Base-by-base conservation (phyloP, 1,140 invertebrate species). In the Penaeus japonicus region DNA sequence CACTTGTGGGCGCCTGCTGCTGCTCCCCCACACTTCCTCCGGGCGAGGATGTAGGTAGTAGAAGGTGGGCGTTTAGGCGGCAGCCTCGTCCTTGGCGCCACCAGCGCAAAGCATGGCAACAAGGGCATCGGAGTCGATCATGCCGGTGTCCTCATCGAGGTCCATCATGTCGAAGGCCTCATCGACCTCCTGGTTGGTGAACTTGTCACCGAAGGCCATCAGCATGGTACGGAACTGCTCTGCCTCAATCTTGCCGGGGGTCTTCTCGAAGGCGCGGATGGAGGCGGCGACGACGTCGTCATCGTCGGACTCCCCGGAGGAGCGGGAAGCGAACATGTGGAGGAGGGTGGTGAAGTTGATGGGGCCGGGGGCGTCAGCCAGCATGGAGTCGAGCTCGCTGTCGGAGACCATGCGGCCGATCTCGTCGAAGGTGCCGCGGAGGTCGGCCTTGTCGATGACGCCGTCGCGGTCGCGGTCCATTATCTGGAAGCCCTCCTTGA, bases 181-280 rank as follows among this genome's bases (percentile, higher is more conserved):
- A 93, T 98, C 96, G 91, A 98, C 96, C 93, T 99, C 98, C 92
- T 97, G 96, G 91, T 95, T 94, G 92, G 95, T 95, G 95, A 99
- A 99, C 94, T 98, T 99, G 92, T 99, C 98, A 91, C 98, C 98
- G 95, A 96, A 99, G 93, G 97, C 98, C 95, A 96, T 96, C 92
- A 99, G 94, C 90, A 97, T 96, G 93, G 98, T 96, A 93, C 97
- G 97, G 93, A 99, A 95, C 93, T 97, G 96, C 91, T 90, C 83
- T 54, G 39, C 55, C n/a, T 84, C 55, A 59, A 84, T 97, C 94
- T 95, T 95, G 93, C 97, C 97, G 89, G 95, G 30, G 30, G 62
- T 95, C 93, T 99, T 98, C 93, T 99, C 98, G 94, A 98, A 99
- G 93, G 97, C 96, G 93, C 96, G 96, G 95, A 99, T 99, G 91